Base-by-base conservation (phyloP, 2,113 vertebrate genomes). In the Taurulus bubalis region DNA sequence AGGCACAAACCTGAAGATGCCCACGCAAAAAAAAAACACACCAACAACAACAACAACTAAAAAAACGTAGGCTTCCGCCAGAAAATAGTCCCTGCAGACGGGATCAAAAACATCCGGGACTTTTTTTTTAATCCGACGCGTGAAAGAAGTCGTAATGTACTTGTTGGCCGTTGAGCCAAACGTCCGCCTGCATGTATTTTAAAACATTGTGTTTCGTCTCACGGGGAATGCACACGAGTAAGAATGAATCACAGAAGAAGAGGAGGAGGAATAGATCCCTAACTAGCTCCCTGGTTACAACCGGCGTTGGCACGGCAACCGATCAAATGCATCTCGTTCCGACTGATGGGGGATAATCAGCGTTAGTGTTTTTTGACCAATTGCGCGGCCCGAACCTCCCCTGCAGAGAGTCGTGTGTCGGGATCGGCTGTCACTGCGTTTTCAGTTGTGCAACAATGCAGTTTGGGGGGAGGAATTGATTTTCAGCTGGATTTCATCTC, bases 401-500 rank as follows among this genome's bases (percentile, higher is more conserved):
- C 58, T 7, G 58, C 12, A 58, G 8, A 68, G 5, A 64, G n/a
- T 45, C 14, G 11, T 60, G 82, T 10, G 28, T 81, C 62, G 2
- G 77, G 65, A n/a, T 83, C 73, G 58, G 79, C 77, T 84, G 82
- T 82, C 71, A 10, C 40, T 68, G 38, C 82, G 22, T 80, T 85
- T 82, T 53, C 73, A 71, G 71, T 71, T 82, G 32, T 74, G 66
- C 62, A 81, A 84, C 84, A 75, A 79, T 69, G 77, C 77, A 68
- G 80, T 69, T 22, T 75, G 80, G 72, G n/a, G 47, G 79, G 79
- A 73, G 30, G 47, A 70, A 89, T 91, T 86, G 87, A 89, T 90
- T 90, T 90, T 85, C 80, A 75, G 87, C 77, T 90, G 84, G 88
- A 85, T 90, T 87, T 87, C 83, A 84, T 72, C 66, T 78, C 53